phyloP scores from a whole-genome alignment of 2,113 vertebrate genomes.

The Motacilla tschutschensis region DNA sequence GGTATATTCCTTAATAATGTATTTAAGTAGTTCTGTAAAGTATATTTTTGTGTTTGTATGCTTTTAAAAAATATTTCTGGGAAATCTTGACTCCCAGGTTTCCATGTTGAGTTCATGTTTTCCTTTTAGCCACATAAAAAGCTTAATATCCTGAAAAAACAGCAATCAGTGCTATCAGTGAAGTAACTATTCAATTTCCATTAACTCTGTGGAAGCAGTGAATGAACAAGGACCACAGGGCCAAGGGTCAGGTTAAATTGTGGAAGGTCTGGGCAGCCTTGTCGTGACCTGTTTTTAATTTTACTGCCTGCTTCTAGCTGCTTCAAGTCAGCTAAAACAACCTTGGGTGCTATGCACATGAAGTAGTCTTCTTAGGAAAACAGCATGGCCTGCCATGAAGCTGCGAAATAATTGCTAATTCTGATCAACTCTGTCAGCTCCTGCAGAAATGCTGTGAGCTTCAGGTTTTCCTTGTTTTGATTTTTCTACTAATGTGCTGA shows the following conservation, averaged over 20 bases:
- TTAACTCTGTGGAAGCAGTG: background rate
- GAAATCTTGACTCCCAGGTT: background rate
- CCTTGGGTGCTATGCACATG: background rate
- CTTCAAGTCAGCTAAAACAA: background rate
- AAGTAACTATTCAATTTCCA: background rate
- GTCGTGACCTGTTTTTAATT: conserved; percentile 26
- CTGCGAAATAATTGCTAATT: background rate
- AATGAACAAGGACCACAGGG: background rate
- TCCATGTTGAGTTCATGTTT: background rate
- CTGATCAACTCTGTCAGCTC: background rate
- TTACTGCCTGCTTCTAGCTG: background rate
- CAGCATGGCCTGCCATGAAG: background rate
- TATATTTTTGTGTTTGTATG: background rate
- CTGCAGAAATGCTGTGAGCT: background rate
- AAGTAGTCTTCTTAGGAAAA: background rate
- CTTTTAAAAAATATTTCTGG: background rate
- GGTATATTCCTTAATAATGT: background rate
- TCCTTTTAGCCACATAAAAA: background rate
- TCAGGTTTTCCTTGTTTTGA: background rate
- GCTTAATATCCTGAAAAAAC: background rate
- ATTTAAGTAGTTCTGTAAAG: background rate
- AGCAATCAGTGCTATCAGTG: background rate
- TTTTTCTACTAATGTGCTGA: background rate
- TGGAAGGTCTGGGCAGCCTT: background rate
- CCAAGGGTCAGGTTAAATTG: conserved; percentile 27